A percentile compares a stretch with the other conserved stretches of the same genome.
phyloP scores from a whole-genome alignment of 1,140 invertebrate genomes.

The Euwallacea similis region DNA sequence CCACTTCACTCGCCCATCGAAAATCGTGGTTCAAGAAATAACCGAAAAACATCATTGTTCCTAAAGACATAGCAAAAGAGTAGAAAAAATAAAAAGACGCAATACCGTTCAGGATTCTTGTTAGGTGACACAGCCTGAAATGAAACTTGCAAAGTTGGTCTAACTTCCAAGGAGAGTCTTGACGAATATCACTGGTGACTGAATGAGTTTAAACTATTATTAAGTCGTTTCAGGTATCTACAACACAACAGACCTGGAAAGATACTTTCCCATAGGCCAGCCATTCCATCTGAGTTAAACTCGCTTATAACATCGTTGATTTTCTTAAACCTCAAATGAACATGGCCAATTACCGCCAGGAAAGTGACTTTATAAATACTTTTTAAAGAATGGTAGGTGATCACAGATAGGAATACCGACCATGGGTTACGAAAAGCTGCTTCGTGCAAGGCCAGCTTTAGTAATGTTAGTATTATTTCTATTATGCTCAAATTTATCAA shows the following conservation, averaged over 20 bases:
- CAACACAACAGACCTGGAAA: no score
- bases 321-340: background rate
- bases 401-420: background rate
- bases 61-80: slow-evolving; percentile 11
- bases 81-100: slow-evolving; percentile 7
- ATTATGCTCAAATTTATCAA: background rate
- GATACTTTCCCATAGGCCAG: no score
- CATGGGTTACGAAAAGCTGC: background rate
- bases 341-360: background rate
- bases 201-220: no score
- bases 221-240: no score
- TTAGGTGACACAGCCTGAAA: slow-evolving; percentile 5
- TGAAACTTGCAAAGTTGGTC: slow-evolving; percentile 8
- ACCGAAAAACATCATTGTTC: slow-evolving; percentile 6
- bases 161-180: background rate
- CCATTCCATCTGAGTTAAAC: background rate
- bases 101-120: background rate
- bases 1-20: background rate
- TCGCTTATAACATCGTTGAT: background rate
- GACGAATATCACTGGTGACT: background rate
- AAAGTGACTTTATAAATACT: background rate
- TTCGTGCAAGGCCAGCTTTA: background rate
- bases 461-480: background rate
- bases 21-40: background rate
- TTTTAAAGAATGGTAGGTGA: slow-evolving; percentile 1